Evolutionary conservation across 2,113 vertebrate species (phyloP), one percentile per base, ranked within the genome.

Genomic region (Caretta caretta): DNA sequence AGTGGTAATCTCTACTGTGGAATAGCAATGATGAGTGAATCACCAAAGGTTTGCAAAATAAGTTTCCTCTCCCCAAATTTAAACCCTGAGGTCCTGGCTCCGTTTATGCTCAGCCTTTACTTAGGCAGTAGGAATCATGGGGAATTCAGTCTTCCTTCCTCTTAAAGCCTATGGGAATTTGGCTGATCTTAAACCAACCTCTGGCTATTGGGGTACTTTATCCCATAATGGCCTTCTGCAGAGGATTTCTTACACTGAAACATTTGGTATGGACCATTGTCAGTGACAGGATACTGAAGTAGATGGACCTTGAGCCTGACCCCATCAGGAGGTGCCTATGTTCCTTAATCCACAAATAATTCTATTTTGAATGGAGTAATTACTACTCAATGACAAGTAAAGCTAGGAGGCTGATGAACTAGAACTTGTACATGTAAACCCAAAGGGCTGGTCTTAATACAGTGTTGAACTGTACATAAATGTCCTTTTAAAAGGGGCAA

Each of bases 1-100:
- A 96, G 83, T 57, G 75, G 76, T 27, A 81, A 82, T 1, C 35
- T 31, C 0, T 0, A 3, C 11, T 3, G 38, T 1, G 0, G 82
- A 82, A 59, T 50, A 48, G 3, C 31, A 69, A 19, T 46, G 86
- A 76, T 75, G 94, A 62, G 79, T 92, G 24, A 48, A 83, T 62
- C 83, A 27, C 20, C 25, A 19, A 78, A 80, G 76, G 86, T 3
- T 87, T 90, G 80, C 89, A 93, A 75, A 83, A 16, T 46, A 10
- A 84, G 29, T 48, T 38, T 31, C 48, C n/a, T 57, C 1, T 17
- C 19, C 0, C 6, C 42, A 53, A n/a, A 10, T 50, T 90, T 96
- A 80, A 35, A 13, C 38, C 31, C 8, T n/a, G 22, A 38, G 65
- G 46, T 29, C 69, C 69, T 79, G 50, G 25, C 48, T 54, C 8